Evolutionary conservation across 2,113 vertebrate species (phyloP), one percentile per base, ranked within the genome.

Genomic region (Sinocyclocheilus anshuiensis): DNA sequence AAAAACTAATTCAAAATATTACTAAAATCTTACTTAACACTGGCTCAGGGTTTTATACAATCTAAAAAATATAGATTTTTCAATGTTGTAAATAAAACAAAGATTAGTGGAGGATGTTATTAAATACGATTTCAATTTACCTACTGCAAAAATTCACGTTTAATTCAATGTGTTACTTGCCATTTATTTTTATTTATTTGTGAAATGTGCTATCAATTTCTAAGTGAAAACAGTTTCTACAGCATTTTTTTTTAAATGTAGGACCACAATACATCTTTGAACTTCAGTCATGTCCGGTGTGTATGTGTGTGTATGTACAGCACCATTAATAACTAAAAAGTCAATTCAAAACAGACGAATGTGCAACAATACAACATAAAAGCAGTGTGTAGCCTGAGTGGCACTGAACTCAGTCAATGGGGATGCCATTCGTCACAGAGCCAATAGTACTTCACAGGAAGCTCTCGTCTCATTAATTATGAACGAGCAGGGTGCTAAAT

Each of bases 381-480:
- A 82, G 26, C 24, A 22, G 63, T 53, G 80, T 71, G 45, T 63
- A 48, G 22, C n/a, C 24, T 24, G 48, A 86, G 71, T 45, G 36
- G 50, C 57, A 80, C 65, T 72, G 74, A 22, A 85, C n/a, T 55
- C 75, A 75, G 77, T 83, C 81, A 81, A 53, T 76, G 79, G 77
- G 76, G 77, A 63, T 53, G 55, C 77, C 87, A 87, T 78, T 74
- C 59, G 45, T 72, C 67, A 88, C 81, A 84, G 81, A 91, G 83
- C 85, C 88, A 86, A 90, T 91, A 92, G 91, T 91, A 93, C 92
- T 93, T 93, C 93, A 93, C 88, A 67, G 91, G 90, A 91, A 91
- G 94, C 91, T 92, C 91, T 92, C 85, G 78, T 65, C 67, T 29
- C 91, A 94, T 95, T 93, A 95, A 95, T 94, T 90, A 95, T 95